Conservation (phyloP, 2,797 vertebrate genomes). For the Antennarius maculatus region DNA sequence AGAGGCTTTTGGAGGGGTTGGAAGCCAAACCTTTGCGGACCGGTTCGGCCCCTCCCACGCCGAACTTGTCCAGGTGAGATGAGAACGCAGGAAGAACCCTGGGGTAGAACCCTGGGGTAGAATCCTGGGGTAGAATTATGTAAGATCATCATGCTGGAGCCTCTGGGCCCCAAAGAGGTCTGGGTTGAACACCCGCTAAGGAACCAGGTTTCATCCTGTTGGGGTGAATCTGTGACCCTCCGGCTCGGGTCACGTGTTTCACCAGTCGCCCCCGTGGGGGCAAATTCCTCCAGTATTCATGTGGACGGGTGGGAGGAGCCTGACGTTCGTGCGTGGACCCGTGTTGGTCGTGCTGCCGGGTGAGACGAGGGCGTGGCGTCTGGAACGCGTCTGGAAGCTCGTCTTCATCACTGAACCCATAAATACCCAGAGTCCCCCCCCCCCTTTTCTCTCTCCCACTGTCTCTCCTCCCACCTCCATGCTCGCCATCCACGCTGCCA, state of each 20-base stretch:
- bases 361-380: no score
- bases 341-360: neutral
- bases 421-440: slow-evolving; percentile 25
- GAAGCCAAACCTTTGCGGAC: neutral
- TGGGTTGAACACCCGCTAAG: neutral
- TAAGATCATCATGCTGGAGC: neutral
- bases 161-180: no score
- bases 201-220: neutral
- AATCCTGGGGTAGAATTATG: neutral
- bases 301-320: neutral
- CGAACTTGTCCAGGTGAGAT: neutral
- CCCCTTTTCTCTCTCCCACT: slow-evolving; percentile 56
- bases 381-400: no score
- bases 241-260: neutral
- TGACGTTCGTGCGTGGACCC: neutral
- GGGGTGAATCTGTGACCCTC: neutral
- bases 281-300: neutral
- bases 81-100: no score
- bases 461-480: slow-evolving; percentile 40
- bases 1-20: neutral
- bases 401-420: neutral
- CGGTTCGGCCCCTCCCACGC: neutral
- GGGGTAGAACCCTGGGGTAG: neutral
- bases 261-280: slow-evolving; percentile 3
- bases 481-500: slow-evolving; percentile 63